A percentile compares a stretch with the other conserved stretches of the same genome.
phyloP scores from a whole-genome alignment of 2,113 vertebrate species.

The Sinocyclocheilus rhinocerous region DNA sequence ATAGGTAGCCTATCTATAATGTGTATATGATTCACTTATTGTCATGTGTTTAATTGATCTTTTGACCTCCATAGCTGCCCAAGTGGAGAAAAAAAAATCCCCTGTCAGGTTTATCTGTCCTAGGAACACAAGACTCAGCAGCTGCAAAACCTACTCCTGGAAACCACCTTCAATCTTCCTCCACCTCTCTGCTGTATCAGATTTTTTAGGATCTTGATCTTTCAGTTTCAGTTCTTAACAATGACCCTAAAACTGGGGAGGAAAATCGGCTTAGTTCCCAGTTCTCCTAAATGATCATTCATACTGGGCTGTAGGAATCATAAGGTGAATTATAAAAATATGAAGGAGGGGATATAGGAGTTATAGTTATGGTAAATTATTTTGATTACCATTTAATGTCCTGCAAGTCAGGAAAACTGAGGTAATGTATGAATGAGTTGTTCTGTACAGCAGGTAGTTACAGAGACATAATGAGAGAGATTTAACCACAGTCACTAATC shows the following conservation, averaged over 20 bases:
- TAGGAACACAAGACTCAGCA: conserved; percentile 26
- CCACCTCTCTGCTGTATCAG: not conserved
- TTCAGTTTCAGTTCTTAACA: not conserved
- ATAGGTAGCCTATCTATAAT: not conserved
- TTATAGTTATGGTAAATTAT: not conserved
- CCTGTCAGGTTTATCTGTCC: conserved; percentile 39
- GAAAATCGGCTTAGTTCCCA: not conserved
- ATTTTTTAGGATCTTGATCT: conserved; percentile 27
- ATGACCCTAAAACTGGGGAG: not conserved
- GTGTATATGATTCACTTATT: not conserved
- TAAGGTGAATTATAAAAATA: not conserved
- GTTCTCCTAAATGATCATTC: not conserved
- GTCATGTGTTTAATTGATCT: not conserved
- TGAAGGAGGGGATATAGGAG: not conserved
- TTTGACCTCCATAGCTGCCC: conserved; percentile 1
- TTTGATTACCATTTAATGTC: not conserved
- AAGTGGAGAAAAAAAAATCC: conserved; percentile 47
- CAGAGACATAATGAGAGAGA: conserved; percentile 9
- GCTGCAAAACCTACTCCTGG: conserved; percentile 41
- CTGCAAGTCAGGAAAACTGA: not conserved
- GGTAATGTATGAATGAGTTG: not conserved
- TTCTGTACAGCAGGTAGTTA: not conserved
- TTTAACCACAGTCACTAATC: conserved; percentile 33
- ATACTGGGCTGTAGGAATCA: not conserved
- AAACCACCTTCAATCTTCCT: conserved; percentile 51